These are phyloP conservation scores for Scytalopus superciliaris DNA, from an alignment of 2,113 vertebrate species.

Conservation along the genomic window DNA sequence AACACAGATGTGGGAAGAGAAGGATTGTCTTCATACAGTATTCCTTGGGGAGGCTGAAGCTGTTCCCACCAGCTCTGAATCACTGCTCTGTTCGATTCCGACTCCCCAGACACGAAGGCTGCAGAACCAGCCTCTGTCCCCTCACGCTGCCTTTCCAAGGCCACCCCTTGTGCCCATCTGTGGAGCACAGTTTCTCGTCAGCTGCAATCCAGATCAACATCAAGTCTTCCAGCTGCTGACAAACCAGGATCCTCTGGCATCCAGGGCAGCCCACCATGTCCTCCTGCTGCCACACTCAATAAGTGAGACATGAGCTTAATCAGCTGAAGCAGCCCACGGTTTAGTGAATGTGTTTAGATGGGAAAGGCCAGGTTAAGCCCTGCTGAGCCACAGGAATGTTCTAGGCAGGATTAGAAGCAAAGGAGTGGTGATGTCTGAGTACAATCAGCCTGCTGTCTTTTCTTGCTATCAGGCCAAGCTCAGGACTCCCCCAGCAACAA, in stretches of 20 bases:
- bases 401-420: neutral
- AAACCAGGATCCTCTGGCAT: neutral
- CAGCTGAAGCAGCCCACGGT: neutral
- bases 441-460: neutral
- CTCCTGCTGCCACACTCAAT: neutral
- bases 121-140: neutral
- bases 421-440: neutral
- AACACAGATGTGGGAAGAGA: neutral
- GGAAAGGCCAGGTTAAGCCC: constrained; percentile 6
- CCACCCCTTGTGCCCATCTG: neutral
- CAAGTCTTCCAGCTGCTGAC: neutral
- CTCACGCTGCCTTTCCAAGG: neutral
- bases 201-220: neutral
- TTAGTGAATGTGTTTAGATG: neutral
- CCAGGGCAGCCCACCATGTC: neutral
- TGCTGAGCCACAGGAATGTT: neutral
- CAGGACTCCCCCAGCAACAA: neutral
- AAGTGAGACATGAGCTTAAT: neutral
- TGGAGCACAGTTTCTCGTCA: neutral
- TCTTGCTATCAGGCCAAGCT: neutral
- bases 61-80: neutral
- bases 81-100: neutral
- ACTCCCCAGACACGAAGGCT: accelerated
- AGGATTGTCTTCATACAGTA: neutral
- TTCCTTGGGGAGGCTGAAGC: neutral